Percentiles rank a stretch among this genome's conserved stretches.
phyloP scores from a whole-genome alignment of 2,888 invertebrate species.

The Macrophya alboannulata region DNA sequence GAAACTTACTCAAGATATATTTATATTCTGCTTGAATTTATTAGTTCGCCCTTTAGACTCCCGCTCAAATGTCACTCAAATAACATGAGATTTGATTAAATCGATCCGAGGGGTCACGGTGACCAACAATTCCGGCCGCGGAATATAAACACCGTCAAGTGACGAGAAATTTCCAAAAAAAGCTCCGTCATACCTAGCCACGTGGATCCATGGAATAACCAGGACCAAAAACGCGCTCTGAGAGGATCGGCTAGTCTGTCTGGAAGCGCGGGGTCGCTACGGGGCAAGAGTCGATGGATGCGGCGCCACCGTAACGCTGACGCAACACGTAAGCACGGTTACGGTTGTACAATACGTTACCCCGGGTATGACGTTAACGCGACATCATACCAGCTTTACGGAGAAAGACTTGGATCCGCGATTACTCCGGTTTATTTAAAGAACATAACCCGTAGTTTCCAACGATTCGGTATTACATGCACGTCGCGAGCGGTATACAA shows the following conservation, averaged over 20 bases:
- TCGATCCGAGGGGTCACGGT: background rate
- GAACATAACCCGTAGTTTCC: background rate
- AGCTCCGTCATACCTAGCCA: background rate
- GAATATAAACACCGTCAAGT: background rate
- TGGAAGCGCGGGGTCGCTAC: conserved; percentile 35
- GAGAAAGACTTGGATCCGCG: conserved; percentile 10
- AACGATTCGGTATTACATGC: background rate
- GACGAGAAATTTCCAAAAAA: background rate
- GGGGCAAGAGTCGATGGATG: conserved; percentile 66
- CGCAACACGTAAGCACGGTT: conserved; percentile 73
- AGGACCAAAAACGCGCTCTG: conserved; percentile 9
- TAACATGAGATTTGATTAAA: background rate
- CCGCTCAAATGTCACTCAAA: conserved; percentile 2
- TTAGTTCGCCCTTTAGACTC: background rate
- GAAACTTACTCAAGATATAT: background rate
- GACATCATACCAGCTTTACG: conserved; percentile 50
- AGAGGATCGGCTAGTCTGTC: conserved; percentile 42
- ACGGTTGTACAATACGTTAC: conserved; percentile 66
- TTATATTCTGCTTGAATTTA: background rate
- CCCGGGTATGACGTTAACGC: conserved; percentile 61
- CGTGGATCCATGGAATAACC: conserved; percentile 2
- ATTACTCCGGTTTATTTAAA: conserved; percentile 37
- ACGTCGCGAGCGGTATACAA: background rate
- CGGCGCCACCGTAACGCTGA: conserved; percentile 75
- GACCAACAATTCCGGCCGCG: background rate